These are phyloP conservation scores for Laupala kohalensis DNA, from an alignment of 1,140 invertebrate genomes.

Conservation along the genomic window DNA sequence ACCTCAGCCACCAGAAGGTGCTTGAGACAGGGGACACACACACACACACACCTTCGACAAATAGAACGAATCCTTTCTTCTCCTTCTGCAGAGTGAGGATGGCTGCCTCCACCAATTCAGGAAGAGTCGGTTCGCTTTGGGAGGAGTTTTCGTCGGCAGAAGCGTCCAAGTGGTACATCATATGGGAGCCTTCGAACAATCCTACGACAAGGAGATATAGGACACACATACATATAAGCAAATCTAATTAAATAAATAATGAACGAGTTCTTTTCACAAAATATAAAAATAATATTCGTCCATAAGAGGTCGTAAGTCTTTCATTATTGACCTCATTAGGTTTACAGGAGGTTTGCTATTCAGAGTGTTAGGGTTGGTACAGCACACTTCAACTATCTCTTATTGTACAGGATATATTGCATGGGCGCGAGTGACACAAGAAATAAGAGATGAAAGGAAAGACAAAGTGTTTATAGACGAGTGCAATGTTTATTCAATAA, in stretches of 20 bases:
- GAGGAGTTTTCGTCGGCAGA: background rate
- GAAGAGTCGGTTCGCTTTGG: constrained; percentile 41
- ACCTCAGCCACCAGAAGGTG: no score
- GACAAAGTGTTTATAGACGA: no score
- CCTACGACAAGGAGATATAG: no score
- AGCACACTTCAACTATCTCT: no score
- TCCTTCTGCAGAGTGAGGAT: constrained; percentile 61
- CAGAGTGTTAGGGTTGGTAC: no score
- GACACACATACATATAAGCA: background rate
- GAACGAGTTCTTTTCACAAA: background rate
- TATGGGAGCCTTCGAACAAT: constrained; percentile 44
- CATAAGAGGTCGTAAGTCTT: background rate
- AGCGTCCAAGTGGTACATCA: constrained; percentile 34
- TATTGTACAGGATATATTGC: no score
- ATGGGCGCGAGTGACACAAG: no score
- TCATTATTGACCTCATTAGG: background rate
- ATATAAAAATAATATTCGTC: background rate
- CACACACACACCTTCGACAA: constrained; percentile 24
- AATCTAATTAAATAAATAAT: background rate
- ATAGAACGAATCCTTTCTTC: constrained; percentile 43
- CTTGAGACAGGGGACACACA: no score
- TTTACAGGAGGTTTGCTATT: no score
- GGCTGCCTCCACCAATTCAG: constrained; percentile 70
- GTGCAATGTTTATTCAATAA: no score
- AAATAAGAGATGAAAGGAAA: no score